Conservation (phyloP, 2,797 vertebrate species). For the Premnoplex brunnescens region DNA sequence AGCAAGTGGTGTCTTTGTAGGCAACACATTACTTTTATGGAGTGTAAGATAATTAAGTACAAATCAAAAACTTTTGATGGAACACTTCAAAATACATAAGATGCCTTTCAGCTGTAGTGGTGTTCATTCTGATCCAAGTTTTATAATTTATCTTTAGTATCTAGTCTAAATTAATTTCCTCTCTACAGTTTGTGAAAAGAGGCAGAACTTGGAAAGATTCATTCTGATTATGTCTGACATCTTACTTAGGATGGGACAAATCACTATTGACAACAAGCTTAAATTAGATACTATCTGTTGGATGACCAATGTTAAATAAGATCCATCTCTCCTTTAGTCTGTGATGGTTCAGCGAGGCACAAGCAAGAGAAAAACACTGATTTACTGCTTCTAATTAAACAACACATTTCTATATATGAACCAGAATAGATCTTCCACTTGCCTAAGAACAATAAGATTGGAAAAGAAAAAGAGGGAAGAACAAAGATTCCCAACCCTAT, state of each 20-base stretch:
- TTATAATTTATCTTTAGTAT: not conserved
- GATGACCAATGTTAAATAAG: not conserved
- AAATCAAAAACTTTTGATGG: not conserved
- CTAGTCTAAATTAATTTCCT: not conserved
- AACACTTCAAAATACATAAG: not conserved
- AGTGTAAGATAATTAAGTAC: not conserved
- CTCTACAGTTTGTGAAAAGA: not conserved
- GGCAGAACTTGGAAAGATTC: not conserved
- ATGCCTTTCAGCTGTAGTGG: not conserved
- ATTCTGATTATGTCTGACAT: constrained; percentile 16
- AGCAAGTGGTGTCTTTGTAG: not conserved
- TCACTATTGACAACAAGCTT: constrained; percentile 1
- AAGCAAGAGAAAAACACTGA: not conserved
- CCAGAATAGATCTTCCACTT: not conserved
- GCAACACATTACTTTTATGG: not conserved
- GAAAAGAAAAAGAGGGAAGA: not conserved
- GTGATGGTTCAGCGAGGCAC: not conserved
- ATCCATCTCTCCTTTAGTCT: not conserved
- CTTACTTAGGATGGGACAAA: constrained; percentile 5
- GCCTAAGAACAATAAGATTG: not conserved
- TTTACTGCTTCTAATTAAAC: not conserved
- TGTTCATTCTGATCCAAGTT: not conserved
- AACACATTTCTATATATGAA: not conserved
- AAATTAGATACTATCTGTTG: constrained; percentile 17
- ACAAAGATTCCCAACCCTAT: accelerated